These are phyloP conservation scores for Girardinus metallicus DNA, from an alignment of 2,797 vertebrate genomes.

Conservation along the genomic window DNA sequence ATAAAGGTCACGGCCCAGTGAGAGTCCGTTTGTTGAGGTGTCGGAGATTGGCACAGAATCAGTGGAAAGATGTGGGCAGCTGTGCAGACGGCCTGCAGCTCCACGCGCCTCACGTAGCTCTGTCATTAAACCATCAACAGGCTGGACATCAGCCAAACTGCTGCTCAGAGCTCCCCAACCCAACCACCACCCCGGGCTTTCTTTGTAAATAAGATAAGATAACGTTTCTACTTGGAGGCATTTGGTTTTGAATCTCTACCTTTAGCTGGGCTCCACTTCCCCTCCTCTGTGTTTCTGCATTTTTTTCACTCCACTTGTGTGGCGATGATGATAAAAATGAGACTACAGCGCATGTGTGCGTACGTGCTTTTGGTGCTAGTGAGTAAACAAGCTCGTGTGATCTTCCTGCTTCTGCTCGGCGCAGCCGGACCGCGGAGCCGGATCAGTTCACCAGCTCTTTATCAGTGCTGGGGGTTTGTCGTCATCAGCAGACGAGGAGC, in stretches of 20 bases:
- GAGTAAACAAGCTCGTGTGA: not conserved
- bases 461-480: not conserved
- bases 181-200: too few species aligned
- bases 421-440: not conserved
- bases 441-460: not conserved
- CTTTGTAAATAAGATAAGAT: constrained; percentile 14
- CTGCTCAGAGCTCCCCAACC: not conserved
- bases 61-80: not conserved
- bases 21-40: not conserved
- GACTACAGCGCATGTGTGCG: not conserved
- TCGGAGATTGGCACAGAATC: not conserved
- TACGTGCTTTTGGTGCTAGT: not conserved
- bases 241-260: not conserved
- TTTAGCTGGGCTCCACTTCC: not conserved
- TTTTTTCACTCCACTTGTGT: not conserved
- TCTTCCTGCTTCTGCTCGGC: not conserved
- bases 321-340: not conserved
- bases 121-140: constrained; percentile 44
- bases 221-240: not conserved
- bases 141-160: constrained; percentile 34
- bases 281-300: not conserved
- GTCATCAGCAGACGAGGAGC: not conserved
- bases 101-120: constrained; percentile 52
- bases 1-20: not conserved
- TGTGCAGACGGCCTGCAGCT: not conserved